phyloP scores from a whole-genome alignment of 2,888 invertebrate species.

The Folsomia manolachei region DNA sequence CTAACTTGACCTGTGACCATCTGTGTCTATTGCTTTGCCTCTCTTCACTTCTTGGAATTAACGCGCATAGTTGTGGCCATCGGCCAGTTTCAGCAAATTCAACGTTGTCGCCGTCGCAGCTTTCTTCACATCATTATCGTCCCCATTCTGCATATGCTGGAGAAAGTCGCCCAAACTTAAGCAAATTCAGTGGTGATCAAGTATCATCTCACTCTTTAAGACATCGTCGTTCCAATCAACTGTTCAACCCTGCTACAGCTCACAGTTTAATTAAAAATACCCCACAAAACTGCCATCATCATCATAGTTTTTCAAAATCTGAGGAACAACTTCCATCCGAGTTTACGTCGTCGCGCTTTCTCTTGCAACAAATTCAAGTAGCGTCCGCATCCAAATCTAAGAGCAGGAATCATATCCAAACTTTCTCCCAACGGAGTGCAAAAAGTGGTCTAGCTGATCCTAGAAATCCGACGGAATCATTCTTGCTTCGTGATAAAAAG shows the following conservation, averaged over 20 bases:
- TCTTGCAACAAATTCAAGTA: constrained; percentile 1
- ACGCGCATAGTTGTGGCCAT: neutral
- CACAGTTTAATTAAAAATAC: neutral
- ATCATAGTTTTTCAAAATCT: constrained; percentile 15
- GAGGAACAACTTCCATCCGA: constrained; percentile 28
- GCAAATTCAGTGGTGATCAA: no score
- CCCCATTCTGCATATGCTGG: constrained; percentile 32
- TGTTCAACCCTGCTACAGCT: neutral
- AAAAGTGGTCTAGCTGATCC: no score
- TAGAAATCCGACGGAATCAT: no score
- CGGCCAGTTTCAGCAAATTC: constrained; percentile 16
- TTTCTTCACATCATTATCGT: constrained; percentile 25
- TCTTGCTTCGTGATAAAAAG: no score
- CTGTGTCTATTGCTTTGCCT: constrained; percentile 45
- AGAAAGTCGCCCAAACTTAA: no score
- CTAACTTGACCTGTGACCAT: constrained; percentile 39
- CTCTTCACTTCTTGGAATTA: constrained; percentile 43
- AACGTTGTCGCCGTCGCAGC: constrained; percentile 36
- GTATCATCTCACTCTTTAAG: neutral
- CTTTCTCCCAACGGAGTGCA: no score
- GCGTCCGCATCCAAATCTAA: constrained; percentile 2
- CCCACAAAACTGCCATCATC: neutral
- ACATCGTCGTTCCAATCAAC: neutral
- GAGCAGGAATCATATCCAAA: neutral
- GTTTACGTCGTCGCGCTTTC: neutral